phyloP scores from a whole-genome alignment of 2,888 invertebrate genomes.

The Melitaea athalia region DNA sequence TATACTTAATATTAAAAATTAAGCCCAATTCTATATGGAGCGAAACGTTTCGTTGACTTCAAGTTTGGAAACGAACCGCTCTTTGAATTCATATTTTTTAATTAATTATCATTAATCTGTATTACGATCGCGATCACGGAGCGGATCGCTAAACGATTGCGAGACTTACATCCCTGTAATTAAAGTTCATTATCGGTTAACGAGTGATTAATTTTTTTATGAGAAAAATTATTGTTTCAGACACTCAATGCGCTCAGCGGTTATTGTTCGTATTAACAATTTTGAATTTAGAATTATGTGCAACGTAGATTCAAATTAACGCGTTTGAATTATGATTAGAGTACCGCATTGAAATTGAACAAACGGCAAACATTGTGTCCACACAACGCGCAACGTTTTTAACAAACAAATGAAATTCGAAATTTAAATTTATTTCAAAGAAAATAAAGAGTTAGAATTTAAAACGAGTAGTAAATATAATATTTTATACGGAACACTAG shows the following conservation, averaged over 20 bases:
- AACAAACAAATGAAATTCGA: not conserved
- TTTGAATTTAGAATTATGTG: constrained; percentile 69
- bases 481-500: constrained; percentile 29
- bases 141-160: constrained; percentile 42
- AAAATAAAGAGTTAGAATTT: not conserved
- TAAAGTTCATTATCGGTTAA: constrained; percentile 49
- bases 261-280: constrained; percentile 71
- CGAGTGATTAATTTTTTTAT: constrained; percentile 52
- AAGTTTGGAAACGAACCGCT: constrained; percentile 70
- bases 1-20: constrained; percentile 23
- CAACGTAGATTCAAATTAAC: constrained; percentile 71
- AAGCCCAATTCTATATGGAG: constrained; percentile 43
- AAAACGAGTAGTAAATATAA: not conserved
- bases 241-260: constrained; percentile 69
- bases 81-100: constrained; percentile 72
- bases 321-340: constrained; percentile 60
- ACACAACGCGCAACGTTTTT: not conserved
- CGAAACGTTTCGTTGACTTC: constrained; percentile 67
- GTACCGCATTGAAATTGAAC: constrained; percentile 45
- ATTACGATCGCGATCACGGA: constrained; percentile 44
- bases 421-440: not conserved
- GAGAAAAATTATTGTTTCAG: constrained; percentile 73
- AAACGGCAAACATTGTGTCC: constrained; percentile 12
- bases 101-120: constrained; percentile 73
- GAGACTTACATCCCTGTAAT: constrained; percentile 40